A percentile compares a stretch with the other conserved stretches of the same genome.
Conservation (phyloP, 1,140 invertebrate genomes). For the Macrostomum lignano region DNA sequence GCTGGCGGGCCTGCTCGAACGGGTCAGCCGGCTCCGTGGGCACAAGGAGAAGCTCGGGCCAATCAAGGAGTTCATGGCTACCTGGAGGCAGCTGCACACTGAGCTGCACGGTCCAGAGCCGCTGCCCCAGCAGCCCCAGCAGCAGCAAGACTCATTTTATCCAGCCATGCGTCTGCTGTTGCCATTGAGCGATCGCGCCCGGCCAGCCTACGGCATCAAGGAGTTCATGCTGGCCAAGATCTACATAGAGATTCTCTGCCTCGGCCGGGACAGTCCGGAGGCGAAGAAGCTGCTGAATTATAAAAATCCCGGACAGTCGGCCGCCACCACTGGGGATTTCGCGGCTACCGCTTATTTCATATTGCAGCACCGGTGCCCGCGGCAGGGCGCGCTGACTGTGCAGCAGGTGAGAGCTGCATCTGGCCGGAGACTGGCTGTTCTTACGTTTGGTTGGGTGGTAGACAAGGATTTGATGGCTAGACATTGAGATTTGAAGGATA, state of each 20-base stretch:
- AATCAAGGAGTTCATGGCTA: conserved; percentile 31
- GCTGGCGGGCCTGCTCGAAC: no score
- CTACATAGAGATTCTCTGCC: conserved; percentile 38
- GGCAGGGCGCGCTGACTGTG: no score
- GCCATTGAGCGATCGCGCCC: conserved; percentile 20
- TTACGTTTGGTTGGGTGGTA: no score
- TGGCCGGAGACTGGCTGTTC: no score
- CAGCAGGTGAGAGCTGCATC: no score
- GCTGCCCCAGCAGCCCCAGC: no score
- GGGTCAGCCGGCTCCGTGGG: conserved; percentile 18
- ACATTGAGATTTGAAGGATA: no score
- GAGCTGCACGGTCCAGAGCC: conserved; percentile 16
- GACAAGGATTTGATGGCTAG: no score
- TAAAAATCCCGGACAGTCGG: no score
- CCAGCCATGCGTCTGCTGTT: conserved; percentile 41
- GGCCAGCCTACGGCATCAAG: conserved; percentile 9
- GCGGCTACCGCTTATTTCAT: no score
- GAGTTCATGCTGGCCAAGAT: conserved; percentile 35
- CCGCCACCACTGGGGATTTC: no score
- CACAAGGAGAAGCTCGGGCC: conserved; percentile 28
- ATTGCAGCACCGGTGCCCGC: no score
- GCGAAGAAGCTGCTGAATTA: conserved; percentile 37
- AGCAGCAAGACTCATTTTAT: conserved; percentile 38
- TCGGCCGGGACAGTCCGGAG: conserved; percentile 37
- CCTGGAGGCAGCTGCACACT: conserved; percentile 28